phyloP scores from a whole-genome alignment of 2,797 vertebrate genomes.

The Sebastes hubbsi region DNA sequence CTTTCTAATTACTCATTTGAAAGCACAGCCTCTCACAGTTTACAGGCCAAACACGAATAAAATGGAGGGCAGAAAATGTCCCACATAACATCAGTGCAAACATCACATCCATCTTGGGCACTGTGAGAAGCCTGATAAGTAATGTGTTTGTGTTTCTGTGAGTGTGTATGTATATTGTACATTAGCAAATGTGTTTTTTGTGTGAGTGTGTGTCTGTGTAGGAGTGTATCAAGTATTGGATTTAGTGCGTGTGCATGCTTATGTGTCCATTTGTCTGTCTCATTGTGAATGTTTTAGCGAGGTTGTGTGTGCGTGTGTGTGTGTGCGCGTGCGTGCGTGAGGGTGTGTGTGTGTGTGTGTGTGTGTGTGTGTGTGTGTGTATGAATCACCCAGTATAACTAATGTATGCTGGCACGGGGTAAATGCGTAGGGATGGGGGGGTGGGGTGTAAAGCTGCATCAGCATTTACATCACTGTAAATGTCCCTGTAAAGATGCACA shows the following conservation, averaged over 20 bases:
- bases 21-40: constrained; percentile 53
- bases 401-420: constrained; percentile 41
- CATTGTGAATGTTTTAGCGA: constrained; percentile 4
- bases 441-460: constrained; percentile 31
- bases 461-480: constrained; percentile 47
- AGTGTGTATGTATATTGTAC: neutral
- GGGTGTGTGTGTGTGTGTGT: neutral
- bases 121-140: constrained; percentile 29
- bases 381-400: constrained; percentile 32
- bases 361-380: neutral
- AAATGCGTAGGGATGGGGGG: constrained; percentile 6
- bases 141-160: constrained; percentile 13
- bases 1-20: constrained; percentile 70
- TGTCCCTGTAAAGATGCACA: constrained; percentile 14
- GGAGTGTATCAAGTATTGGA: neutral
- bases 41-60: constrained; percentile 65
- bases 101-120: constrained; percentile 52
- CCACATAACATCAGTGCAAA: constrained; percentile 49
- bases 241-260: neutral
- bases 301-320: neutral
- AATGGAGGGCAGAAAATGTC: constrained; percentile 56
- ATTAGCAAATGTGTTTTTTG: constrained; percentile 10
- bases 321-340: neutral
- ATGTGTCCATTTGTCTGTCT: constrained; percentile 26
- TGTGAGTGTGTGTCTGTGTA: neutral